Base-by-base conservation (phyloP, 2,113 vertebrate genomes). In the Ophiodon elongatus region DNA sequence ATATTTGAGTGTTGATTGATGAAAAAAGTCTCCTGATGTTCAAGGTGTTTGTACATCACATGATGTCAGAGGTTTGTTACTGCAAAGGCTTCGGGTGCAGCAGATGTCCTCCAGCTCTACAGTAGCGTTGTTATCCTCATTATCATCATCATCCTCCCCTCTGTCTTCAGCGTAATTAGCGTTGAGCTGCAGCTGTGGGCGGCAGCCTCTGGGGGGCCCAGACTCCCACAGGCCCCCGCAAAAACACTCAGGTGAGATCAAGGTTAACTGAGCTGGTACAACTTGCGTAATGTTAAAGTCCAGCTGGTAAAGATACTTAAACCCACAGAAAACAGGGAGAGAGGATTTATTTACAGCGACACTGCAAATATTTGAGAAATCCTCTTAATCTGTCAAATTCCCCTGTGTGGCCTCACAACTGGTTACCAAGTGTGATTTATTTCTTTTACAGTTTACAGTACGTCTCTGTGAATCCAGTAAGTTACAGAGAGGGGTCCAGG, bases 231-330 rank as follows among this genome's bases (percentile, higher is more conserved):
- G 66, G 74, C 62, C 63, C 39, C 27, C 0, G 11, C 60, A 21
- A 88, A 89, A 88, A 89, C 88, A 76, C 81, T 69, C 65, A 62
- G 76, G 43, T 80, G 78, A 72, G 68, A 45, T 8, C 5, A 35
- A 35, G 33, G 41, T 60, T 10, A 21, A 9, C 47, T 19, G 25
- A 79, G 37, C 33, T 25, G 31, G 14, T 15, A 4, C 8, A 43
- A 9, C 19, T 59, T n/a, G 66, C 43, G 21, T 35, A 4, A 14
- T 60, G n/a, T 31, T 31, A n/a, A 56, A 56, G n/a, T 56, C 52
- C 8, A 56, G n/a, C n/a, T 56, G 29, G 15, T 60, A 19, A 35
- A 64, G 33, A 35, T 23, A 21, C 19, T 63, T 9, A 63, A 62
- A 64, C 11, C 35, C 35, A 39, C 8, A 39, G 10, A 39, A 35